phyloP scores from a whole-genome alignment of 2,797 vertebrate genomes.

The Otus scops region DNA sequence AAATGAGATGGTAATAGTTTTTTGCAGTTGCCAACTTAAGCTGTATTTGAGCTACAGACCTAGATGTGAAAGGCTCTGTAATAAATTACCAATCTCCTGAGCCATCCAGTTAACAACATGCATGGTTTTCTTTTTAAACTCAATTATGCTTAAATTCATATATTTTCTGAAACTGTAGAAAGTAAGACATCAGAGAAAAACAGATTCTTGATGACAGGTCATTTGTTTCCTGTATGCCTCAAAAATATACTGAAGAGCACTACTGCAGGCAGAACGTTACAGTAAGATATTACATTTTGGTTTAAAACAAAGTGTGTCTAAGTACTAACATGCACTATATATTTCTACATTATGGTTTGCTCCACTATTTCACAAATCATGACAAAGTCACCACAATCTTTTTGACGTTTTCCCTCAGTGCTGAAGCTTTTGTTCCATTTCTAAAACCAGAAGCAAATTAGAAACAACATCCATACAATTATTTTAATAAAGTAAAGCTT shows the following conservation, averaged over 20 bases:
- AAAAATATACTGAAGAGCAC: background rate
- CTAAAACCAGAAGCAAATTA: background rate
- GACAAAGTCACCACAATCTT: background rate
- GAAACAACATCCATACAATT: background rate
- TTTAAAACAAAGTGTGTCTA: background rate
- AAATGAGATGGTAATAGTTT: background rate
- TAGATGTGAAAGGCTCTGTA: constrained; percentile 62
- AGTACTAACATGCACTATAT: background rate
- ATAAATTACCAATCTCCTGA: constrained; percentile 61
- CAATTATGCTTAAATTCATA: background rate
- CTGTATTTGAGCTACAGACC: background rate
- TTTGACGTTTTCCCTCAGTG: background rate
- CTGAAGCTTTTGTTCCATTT: background rate
- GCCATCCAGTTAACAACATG: constrained; percentile 50
- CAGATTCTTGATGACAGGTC: background rate
- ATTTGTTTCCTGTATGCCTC: background rate
- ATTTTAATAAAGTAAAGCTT: background rate
- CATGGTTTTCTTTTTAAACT: background rate
- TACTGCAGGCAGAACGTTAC: background rate
- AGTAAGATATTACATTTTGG: background rate
- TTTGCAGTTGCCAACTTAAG: background rate
- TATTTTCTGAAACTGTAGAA: background rate
- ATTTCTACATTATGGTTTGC: background rate
- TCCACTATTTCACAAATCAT: background rate
- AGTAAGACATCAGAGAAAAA: background rate